Conservation (phyloP, 2,797 vertebrate genomes). For the Sebastes glaucus region DNA sequence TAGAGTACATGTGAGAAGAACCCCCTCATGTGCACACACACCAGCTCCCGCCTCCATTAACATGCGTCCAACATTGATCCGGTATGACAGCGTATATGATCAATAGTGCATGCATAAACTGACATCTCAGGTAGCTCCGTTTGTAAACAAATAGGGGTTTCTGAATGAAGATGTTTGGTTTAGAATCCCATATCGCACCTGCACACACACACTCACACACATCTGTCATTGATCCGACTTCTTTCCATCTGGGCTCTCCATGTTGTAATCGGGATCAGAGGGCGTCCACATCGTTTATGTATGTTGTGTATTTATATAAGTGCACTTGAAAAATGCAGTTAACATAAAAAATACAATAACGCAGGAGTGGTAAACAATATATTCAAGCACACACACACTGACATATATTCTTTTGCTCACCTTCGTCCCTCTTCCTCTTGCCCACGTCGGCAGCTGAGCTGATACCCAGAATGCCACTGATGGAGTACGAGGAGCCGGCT, state of each 20-base stretch:
- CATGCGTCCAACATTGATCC: constrained; percentile 64
- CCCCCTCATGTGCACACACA: neutral
- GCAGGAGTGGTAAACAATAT: neutral
- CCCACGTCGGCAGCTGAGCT: constrained; percentile 91
- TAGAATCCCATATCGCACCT: constrained; percentile 32
- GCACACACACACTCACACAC: constrained; percentile 3
- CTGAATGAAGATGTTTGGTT: constrained; percentile 85
- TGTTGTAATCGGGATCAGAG: neutral
- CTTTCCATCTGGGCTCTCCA: constrained; percentile 55
- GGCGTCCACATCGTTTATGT: constrained; percentile 4
- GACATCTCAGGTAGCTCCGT: constrained; percentile 38
- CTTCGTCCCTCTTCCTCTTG: constrained; percentile 98
- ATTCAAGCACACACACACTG: neutral
- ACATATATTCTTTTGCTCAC: constrained; percentile 72
- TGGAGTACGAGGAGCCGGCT: constrained; percentile 96
- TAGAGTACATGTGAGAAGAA: constrained; percentile 12
- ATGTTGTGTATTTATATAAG: constrained; percentile 11
- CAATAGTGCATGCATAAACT: constrained; percentile 72
- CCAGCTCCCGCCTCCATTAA: constrained; percentile 35
- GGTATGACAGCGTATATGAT: constrained; percentile 59
- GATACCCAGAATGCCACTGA: constrained; percentile 98
- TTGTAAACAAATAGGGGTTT: constrained; percentile 55
- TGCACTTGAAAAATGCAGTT: neutral
- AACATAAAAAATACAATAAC: neutral
- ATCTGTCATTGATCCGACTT: constrained; percentile 59